phyloP scores from a whole-genome alignment of 2,113 vertebrate genomes.

The Chitala chitala region DNA sequence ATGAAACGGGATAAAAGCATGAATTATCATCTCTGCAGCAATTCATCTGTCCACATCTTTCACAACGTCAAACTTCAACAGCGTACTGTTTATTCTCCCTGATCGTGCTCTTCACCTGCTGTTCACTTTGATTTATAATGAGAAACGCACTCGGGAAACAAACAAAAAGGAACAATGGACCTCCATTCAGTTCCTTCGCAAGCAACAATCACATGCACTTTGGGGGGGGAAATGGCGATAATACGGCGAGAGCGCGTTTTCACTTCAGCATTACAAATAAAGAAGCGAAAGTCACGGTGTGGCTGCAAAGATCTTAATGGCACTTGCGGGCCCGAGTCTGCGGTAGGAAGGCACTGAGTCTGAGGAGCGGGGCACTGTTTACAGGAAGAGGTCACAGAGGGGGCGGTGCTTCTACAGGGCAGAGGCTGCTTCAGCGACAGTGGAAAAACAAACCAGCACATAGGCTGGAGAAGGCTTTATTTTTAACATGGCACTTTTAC shows the following conservation, averaged over 20 bases:
- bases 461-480: neutral
- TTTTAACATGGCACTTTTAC: neutral
- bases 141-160: neutral
- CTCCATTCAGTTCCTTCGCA: neutral
- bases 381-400: conserved; percentile 14
- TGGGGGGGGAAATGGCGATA: neutral
- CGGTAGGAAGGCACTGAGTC: neutral
- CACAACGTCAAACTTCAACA: neutral
- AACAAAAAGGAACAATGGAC: neutral
- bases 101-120: neutral
- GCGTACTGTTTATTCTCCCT: neutral
- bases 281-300: neutral
- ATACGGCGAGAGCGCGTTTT: neutral
- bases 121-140: neutral
- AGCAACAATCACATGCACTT: neutral
- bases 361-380: neutral
- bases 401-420: neutral
- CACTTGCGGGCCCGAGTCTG: neutral
- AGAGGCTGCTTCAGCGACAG: neutral
- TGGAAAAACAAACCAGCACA: neutral
- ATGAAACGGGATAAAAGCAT: neutral
- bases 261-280: neutral
- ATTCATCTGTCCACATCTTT: neutral
- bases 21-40: neutral
- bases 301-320: neutral